Conservation (phyloP, 2,113 vertebrate genomes). For the Eptesicus fuscus region DNA sequence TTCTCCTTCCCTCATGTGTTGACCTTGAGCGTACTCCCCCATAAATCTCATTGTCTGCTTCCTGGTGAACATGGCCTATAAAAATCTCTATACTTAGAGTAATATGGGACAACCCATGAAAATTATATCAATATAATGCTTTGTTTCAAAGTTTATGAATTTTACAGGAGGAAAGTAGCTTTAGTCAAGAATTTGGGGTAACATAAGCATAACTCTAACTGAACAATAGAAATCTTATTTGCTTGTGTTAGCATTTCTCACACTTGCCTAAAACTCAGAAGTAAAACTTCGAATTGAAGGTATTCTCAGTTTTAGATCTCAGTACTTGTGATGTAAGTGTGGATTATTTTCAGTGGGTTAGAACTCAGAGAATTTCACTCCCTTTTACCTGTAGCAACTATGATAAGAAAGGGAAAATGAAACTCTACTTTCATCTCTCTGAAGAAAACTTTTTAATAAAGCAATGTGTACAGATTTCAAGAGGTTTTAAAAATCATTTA, state of each 20-base stretch:
- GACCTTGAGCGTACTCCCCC: background rate
- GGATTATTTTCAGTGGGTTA: slow-evolving; percentile 18
- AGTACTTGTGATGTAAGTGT: background rate
- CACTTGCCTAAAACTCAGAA: background rate
- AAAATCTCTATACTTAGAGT: background rate
- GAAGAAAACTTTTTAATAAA: slow-evolving; percentile 18
- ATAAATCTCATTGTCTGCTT: background rate
- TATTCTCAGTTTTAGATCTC: background rate
- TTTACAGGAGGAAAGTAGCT: background rate
- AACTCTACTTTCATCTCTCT: background rate
- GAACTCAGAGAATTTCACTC: background rate
- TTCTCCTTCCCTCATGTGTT: background rate
- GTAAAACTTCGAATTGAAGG: background rate
- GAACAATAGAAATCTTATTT: background rate
- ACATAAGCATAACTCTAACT: background rate
- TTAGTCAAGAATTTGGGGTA: background rate
- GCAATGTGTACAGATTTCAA: background rate
- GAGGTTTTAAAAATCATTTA: background rate
- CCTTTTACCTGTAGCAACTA: background rate
- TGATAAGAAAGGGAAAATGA: background rate
- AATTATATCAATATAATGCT: background rate
- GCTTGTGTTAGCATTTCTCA: background rate
- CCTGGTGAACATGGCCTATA: background rate
- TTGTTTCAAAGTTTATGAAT: background rate
- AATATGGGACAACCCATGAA: background rate